phyloP scores from a whole-genome alignment of 2,113 vertebrate genomes.

The Oncorhynchus nerka region DNA sequence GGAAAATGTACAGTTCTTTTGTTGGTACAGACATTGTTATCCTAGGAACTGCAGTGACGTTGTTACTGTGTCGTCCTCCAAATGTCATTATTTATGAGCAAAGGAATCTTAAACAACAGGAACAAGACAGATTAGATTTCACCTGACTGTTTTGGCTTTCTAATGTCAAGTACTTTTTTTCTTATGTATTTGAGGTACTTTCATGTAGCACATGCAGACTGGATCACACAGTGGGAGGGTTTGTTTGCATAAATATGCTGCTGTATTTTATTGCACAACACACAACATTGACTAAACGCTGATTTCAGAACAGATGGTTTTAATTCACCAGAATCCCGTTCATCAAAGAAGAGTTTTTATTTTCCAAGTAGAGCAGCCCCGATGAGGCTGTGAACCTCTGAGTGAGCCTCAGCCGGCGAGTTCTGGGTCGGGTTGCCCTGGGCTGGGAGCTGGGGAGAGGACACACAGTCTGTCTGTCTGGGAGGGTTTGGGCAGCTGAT shows the following conservation, averaged over 20 bases:
- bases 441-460: background rate
- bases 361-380: background rate
- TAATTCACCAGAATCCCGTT: background rate
- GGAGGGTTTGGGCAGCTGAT: constrained; percentile 25
- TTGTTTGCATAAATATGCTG: background rate
- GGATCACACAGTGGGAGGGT: background rate
- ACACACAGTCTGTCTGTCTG: background rate
- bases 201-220: background rate
- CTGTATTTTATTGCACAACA: background rate
- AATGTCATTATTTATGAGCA: background rate
- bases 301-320: constrained; percentile 5
- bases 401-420: background rate
- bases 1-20: background rate
- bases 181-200: background rate
- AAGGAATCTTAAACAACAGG: background rate
- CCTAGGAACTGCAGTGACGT: background rate
- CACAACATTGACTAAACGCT: background rate
- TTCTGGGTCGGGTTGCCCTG: background rate
- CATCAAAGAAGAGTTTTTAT: background rate
- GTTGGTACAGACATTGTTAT: background rate
- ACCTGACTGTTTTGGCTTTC: background rate
- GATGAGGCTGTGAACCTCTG: background rate
- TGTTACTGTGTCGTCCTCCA: background rate
- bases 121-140: background rate
- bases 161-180: background rate